Conservation (phyloP, 2,797 vertebrate species). For the Nyctibius grandis region DNA sequence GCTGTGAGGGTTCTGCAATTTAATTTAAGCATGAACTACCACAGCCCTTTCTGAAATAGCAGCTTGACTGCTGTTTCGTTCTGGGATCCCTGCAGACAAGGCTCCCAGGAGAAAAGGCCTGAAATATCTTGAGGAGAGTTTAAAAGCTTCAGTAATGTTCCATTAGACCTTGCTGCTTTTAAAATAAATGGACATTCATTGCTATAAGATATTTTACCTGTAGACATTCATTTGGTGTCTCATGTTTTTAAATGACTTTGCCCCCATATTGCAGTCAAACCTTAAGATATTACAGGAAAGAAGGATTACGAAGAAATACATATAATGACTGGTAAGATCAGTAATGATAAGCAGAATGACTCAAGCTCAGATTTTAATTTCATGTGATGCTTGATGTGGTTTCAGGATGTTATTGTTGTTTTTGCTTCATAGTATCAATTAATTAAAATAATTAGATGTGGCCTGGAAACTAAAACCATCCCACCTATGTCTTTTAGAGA, state of each 20-base stretch:
- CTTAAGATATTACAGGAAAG: constrained; percentile 58
- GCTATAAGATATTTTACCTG: constrained; percentile 52
- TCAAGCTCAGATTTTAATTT: constrained; percentile 28
- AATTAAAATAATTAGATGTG: constrained; percentile 37
- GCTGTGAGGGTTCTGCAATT: constrained; percentile 12
- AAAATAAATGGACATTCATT: constrained; percentile 66
- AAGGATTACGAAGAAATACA: constrained; percentile 15
- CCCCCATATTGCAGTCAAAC: constrained; percentile 45
- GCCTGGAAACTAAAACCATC: constrained; percentile 15
- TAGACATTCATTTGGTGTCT: constrained; percentile 42
- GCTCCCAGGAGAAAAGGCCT: constrained; percentile 51
- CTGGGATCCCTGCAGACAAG: constrained; percentile 24
- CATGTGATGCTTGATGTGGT: constrained; percentile 7
- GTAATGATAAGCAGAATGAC: constrained; percentile 1
- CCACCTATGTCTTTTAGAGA: constrained; percentile 25
- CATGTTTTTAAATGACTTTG: constrained; percentile 57
- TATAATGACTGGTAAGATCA: background rate
- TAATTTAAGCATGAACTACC: constrained; percentile 26
- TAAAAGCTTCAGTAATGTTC: constrained; percentile 74
- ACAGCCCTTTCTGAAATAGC: constrained; percentile 43
- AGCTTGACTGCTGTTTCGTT: constrained; percentile 40
- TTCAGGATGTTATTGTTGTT: constrained; percentile 13
- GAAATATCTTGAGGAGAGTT: constrained; percentile 67
- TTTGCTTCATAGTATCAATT: background rate
- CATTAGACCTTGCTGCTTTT: constrained; percentile 67